Percentiles rank a stretch among this genome's conserved stretches.
Evolutionary conservation across 2,113 vertebrate genomes (phyloP).

Genomic region (Gymnogyps californianus): DNA sequence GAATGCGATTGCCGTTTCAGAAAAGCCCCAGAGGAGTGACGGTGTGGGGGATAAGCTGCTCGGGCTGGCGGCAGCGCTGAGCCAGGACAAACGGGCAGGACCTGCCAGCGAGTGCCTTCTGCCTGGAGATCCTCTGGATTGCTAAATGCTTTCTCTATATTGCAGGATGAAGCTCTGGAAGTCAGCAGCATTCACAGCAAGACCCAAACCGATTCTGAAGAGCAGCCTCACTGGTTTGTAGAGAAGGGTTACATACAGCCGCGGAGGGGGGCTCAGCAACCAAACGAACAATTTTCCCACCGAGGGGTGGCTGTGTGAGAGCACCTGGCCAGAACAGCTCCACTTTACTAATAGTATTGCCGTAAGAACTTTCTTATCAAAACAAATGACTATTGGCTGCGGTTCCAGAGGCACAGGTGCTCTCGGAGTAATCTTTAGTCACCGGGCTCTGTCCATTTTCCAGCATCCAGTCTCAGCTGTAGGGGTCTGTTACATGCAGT

Average conservation of each 20-base stretch:
- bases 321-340: background rate
- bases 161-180: background rate
- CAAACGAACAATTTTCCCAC: background rate
- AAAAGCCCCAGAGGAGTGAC: rapidly evolving
- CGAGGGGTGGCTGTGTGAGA: background rate
- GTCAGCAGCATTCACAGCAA: background rate
- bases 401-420: background rate
- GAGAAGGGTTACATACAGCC: background rate
- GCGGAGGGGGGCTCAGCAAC: rapidly evolving
- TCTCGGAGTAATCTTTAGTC: background rate
- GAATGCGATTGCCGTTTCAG: rapidly evolving
- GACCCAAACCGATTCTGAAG: background rate
- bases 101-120: background rate
- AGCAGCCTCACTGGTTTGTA: background rate
- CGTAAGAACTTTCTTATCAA: background rate
- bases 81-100: background rate
- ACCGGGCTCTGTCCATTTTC: background rate
- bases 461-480: background rate
- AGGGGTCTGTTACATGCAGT: background rate
- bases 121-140: background rate
- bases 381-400: background rate
- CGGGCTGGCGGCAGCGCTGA: background rate
- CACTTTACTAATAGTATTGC: no score
- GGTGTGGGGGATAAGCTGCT: background rate
- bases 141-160: background rate